Conservation (phyloP, 2,797 vertebrate species). For the Limosa lapponica region DNA sequence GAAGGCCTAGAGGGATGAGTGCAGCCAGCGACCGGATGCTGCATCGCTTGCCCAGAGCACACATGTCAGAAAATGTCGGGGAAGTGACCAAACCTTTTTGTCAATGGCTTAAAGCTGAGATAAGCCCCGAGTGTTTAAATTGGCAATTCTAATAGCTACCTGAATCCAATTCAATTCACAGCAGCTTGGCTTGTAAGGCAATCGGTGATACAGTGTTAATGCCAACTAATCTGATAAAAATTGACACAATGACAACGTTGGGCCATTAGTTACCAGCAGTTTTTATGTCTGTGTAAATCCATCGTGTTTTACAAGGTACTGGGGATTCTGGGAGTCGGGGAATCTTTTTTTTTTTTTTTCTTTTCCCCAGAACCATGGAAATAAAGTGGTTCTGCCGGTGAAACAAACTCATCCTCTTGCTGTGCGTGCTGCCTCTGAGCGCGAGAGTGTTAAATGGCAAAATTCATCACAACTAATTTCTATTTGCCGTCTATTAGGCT, state of each 20-base stretch:
- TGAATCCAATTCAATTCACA: slow-evolving; percentile 65
- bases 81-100: slow-evolving; percentile 68
- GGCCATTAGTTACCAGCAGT: slow-evolving; percentile 63
- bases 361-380: background rate
- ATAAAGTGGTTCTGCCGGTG: background rate
- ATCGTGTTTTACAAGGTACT: slow-evolving; percentile 60
- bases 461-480: slow-evolving; percentile 90
- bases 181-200: slow-evolving; percentile 66
- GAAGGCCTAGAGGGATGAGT: slow-evolving; percentile 59
- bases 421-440: slow-evolving; percentile 8
- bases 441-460: slow-evolving; percentile 79
- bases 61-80: slow-evolving; percentile 56
- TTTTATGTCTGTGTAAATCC: slow-evolving; percentile 70
- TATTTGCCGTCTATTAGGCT: slow-evolving; percentile 89
- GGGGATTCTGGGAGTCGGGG: slow-evolving; percentile 18
- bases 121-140: slow-evolving; percentile 66
- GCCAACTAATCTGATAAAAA: slow-evolving; percentile 72
- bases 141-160: slow-evolving; percentile 66
- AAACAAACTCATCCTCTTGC: slow-evolving; percentile 44
- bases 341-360: background rate
- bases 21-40: slow-evolving; percentile 29
- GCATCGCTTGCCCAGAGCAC: slow-evolving; percentile 18
- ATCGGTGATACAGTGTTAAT: slow-evolving; percentile 69
- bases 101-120: slow-evolving; percentile 65
- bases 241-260: slow-evolving; percentile 57